A percentile compares a stretch with the other conserved stretches of the same genome.
These are phyloP conservation scores for Luperina testacea DNA, from an alignment of 2,888 invertebrate species.

Conservation along the genomic window DNA sequence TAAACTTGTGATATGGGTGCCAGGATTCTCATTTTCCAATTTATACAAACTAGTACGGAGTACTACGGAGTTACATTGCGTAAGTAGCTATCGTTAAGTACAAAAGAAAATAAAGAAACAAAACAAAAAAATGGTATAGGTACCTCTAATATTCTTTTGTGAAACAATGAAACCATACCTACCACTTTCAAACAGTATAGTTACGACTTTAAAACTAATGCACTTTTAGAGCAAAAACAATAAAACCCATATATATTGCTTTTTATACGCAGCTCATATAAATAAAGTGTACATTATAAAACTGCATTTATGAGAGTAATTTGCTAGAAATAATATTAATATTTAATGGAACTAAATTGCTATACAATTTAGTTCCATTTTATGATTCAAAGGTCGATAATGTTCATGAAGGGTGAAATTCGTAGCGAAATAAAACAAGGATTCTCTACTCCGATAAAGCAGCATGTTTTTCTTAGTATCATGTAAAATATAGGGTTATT, in stretches of 20 bases:
- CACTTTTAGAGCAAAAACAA: not conserved
- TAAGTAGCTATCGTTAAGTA: no score
- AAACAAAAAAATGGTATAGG: not conserved
- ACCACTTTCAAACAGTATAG: not conserved
- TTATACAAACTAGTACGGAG: no score
- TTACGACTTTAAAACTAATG: not conserved
- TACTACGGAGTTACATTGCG: no score
- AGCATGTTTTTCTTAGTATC: not conserved
- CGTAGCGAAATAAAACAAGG: not conserved
- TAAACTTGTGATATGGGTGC: no score
- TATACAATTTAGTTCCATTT: not conserved
- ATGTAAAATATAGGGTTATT: not conserved
- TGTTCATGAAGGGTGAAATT: not conserved
- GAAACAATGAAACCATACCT: not conserved
- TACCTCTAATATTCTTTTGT: not conserved
- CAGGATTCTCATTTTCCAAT: not conserved
- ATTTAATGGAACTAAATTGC: constrained; percentile 10
- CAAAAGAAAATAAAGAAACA: no score
- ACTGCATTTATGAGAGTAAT: constrained; percentile 13
- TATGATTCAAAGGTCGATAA: not conserved
- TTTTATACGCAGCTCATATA: constrained; percentile 19
- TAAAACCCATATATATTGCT: constrained; percentile 2
- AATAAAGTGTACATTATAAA: constrained; percentile 20
- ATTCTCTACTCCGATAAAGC: not conserved
- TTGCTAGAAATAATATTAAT: constrained; percentile 8